phyloP scores from a whole-genome alignment of 2,888 invertebrate species.

The Dioctria rufipes region DNA sequence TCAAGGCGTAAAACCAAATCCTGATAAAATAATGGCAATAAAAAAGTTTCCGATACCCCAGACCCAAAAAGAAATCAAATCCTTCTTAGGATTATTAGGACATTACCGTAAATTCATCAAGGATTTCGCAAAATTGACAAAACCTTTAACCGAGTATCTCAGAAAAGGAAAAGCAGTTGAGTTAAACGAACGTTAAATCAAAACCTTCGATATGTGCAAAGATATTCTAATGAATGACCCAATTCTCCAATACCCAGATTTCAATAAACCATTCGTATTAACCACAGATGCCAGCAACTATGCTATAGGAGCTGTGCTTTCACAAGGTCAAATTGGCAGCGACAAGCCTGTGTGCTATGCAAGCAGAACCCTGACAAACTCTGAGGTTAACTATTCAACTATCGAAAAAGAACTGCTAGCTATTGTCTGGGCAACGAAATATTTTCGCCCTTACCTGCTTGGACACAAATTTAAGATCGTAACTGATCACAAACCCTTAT shows the following conservation, averaged over 20 bases:
- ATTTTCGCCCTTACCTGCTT: constrained; percentile 49
- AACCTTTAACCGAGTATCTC: too few species aligned
- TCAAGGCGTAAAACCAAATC: too few species aligned
- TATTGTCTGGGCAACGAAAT: constrained; percentile 54
- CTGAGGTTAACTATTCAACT: constrained; percentile 51
- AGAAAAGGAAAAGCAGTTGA: too few species aligned
- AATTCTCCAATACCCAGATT: constrained; percentile 28
- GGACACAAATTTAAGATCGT: constrained; percentile 53
- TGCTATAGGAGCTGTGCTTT: constrained; percentile 43
- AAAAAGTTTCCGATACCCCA: too few species aligned
- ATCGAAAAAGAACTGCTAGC: constrained; percentile 53
- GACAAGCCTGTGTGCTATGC: constrained; percentile 56
- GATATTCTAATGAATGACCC: too few species aligned
- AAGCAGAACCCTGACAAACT: constrained; percentile 42
- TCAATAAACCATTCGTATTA: constrained; percentile 38
- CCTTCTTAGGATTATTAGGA: too few species aligned
- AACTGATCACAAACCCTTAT: constrained; percentile 53
- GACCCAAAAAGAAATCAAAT: too few species aligned
- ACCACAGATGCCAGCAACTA: constrained; percentile 53
- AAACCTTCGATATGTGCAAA: too few species aligned
- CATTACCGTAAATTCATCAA: too few species aligned
- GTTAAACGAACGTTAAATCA: too few species aligned
- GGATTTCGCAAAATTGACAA: too few species aligned
- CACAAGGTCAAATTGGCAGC: constrained; percentile 49
- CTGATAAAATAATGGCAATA: too few species aligned